These are phyloP conservation scores for Nyctereutes procyonoides DNA, from an alignment of 2,113 vertebrate species.

Conservation along the genomic window DNA sequence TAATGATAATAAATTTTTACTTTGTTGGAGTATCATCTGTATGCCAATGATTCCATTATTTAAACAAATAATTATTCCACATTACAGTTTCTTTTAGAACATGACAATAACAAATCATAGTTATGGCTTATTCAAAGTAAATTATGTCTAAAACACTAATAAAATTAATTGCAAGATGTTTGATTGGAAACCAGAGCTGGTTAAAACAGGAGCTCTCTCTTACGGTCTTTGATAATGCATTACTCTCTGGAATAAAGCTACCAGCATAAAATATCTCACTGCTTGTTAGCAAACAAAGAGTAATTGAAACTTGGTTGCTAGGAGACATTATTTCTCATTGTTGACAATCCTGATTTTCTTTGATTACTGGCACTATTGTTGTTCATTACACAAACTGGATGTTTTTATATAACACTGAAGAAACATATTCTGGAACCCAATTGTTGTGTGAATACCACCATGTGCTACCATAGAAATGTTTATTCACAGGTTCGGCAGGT, in stretches of 20 bases:
- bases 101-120: conserved; percentile 85
- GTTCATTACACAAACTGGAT: conserved; percentile 80
- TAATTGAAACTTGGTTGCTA: conserved; percentile 87
- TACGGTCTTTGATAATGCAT: conserved; percentile 77
- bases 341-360: conserved; percentile 83
- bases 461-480: conserved; percentile 62
- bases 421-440: conserved; percentile 76
- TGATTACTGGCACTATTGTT: conserved; percentile 82
- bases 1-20: conserved; percentile 87
- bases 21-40: conserved; percentile 82
- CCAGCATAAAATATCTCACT: conserved; percentile 77
- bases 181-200: conserved; percentile 81
- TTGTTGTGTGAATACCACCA: conserved; percentile 71
- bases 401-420: conserved; percentile 73
- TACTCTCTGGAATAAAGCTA: conserved; percentile 73
- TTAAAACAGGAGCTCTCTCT: conserved; percentile 80
- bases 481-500: conserved; percentile 50
- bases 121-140: conserved; percentile 84
- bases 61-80: conserved; percentile 89
- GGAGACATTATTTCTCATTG: conserved; percentile 85
- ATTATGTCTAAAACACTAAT: conserved; percentile 87
- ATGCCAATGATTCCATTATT: conserved; percentile 85
- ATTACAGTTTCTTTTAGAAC: conserved; percentile 84
- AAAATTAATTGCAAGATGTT: conserved; percentile 86
- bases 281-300: conserved; percentile 85